Base-by-base conservation (phyloP, 2,797 vertebrate genomes). In the Zenarchopterus dispar region DNA sequence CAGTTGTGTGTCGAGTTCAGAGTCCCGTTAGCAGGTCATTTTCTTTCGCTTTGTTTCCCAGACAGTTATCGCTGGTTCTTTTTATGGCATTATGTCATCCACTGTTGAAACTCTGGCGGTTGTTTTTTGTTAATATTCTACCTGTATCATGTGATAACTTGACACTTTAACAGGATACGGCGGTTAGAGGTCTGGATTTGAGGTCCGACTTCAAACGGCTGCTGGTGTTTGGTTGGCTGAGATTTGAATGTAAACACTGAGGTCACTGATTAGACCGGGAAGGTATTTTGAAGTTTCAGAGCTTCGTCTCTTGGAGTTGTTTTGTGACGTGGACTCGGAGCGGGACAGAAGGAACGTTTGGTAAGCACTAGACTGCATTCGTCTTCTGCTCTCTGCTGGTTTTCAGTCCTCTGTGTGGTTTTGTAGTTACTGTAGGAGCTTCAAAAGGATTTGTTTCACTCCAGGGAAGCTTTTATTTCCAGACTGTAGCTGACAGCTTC, bases 91-190 rank as follows among this genome's bases (percentile, higher is more conserved):
- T 46, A 82, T 68, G 69, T 81, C 75, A 77, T 64, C 49, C 19
- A 49, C 24, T 5, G 42, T 36, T 23, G 50, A 48, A 2, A 19
- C 54, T 51, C 42, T 56, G 21, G 65, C 64, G 24, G 22, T n/a
- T n/a, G n/a, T n/a, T 24, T 55, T 11, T 44, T 28, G 83, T 87
- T 90, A 86, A 92, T 88, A 51, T 83, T 89, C 53, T 81, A 86
- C 81, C 24, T 24, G 2, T 17, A 33, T 56, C 63, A 55, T 44
- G 4, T 54, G 47, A 8, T 28, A 6, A 16, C n/a, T 26, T 22
- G 8, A 68, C 2, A 5, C 15, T 56, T 52, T 18, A 77, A 62
- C 70, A 78, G 78, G 75, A 72, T 63, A 42, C 61, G 6, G 59
- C 10, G 0, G 36, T 1, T 49, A 43, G 36, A 58, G 28, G 51